A percentile compares a stretch with the other conserved stretches of the same genome.
Conservation (phyloP, 2,888 invertebrate genomes). For the Pinctada fucata region DNA sequence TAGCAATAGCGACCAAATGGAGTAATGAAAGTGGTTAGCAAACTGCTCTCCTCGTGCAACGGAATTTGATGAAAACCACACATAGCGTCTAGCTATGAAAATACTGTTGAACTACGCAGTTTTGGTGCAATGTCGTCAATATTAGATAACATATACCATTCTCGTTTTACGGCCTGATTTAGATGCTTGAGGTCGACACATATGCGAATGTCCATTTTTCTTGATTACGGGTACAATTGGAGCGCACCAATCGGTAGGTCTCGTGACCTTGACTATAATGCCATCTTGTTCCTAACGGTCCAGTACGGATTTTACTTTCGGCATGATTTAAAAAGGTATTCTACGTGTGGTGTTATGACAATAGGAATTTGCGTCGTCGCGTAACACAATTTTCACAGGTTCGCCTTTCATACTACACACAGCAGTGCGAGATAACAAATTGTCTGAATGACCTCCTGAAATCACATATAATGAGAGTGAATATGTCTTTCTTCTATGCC, state of each 20-base stretch:
- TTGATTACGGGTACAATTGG: conserved; percentile 43
- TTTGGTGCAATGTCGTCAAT: conserved; percentile 40
- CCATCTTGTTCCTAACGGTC: conserved; percentile 33
- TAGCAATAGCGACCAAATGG: conserved; percentile 25
- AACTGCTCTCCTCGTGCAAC: conserved; percentile 26
- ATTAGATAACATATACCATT: conserved; percentile 33
- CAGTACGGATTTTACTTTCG: conserved; percentile 37
- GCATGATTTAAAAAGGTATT: conserved; percentile 30
- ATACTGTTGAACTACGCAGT: conserved; percentile 29
- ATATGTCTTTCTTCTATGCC: background rate
- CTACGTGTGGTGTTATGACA: conserved; percentile 26
- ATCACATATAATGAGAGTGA: conserved; percentile 7
- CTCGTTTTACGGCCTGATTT: conserved; percentile 39
- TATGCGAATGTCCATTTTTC: conserved; percentile 35
- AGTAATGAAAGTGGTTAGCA: conserved; percentile 40
- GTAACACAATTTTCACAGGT: conserved; percentile 23
- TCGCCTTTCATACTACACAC: conserved; percentile 8
- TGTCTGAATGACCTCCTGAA: background rate
- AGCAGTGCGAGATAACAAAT: too few relatives aligned
- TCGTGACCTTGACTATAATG: conserved; percentile 41
- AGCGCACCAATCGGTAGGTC: conserved; percentile 46
- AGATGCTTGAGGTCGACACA: conserved; percentile 39
- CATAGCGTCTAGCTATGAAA: conserved; percentile 37
- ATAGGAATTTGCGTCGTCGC: conserved; percentile 16
- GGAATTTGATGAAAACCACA: conserved; percentile 43